These are phyloP conservation scores for Pantala flavescens DNA, from an alignment of 1,140 invertebrate species.

Conservation along the genomic window DNA sequence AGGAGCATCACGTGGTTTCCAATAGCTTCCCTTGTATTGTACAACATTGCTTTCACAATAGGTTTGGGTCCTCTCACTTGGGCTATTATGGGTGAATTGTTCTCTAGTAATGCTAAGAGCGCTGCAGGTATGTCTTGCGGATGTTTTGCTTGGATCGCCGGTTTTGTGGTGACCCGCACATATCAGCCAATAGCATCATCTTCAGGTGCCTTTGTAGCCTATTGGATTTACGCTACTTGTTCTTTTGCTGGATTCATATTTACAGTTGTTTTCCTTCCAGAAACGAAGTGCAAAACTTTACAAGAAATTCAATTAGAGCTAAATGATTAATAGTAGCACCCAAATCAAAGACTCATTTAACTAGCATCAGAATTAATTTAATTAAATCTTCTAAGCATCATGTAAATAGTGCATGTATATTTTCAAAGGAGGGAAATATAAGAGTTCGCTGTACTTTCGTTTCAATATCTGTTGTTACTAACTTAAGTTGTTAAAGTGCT, in stretches of 20 bases:
- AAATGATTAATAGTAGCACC: too few relatives aligned
- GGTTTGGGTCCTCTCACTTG: conserved; percentile 48
- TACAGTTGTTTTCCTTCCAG: background rate
- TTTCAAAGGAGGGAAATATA: too few relatives aligned
- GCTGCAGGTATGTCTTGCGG: conserved; percentile 30
- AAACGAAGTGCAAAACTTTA: background rate
- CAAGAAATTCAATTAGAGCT: background rate
- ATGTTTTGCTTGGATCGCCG: background rate
- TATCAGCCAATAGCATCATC: background rate
- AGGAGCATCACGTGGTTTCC: conserved; percentile 37
- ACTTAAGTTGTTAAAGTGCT: too few relatives aligned
- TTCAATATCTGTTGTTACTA: too few relatives aligned
- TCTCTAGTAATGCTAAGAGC: conserved; percentile 49
- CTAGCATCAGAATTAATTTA: too few relatives aligned
- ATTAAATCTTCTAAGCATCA: too few relatives aligned
- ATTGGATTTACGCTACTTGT: background rate
- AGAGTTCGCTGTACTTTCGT: too few relatives aligned
- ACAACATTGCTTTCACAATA: conserved; percentile 44
- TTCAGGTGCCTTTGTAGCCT: background rate
- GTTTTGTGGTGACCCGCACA: background rate
- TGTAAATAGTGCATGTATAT: too few relatives aligned
- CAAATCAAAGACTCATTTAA: too few relatives aligned
- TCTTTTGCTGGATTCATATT: background rate
- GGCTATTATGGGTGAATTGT: conserved; percentile 49
- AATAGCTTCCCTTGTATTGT: conserved; percentile 44